Evolutionary conservation across 2,888 invertebrate genomes (phyloP).

Genomic region (Dinocampus coccinellae): DNA sequence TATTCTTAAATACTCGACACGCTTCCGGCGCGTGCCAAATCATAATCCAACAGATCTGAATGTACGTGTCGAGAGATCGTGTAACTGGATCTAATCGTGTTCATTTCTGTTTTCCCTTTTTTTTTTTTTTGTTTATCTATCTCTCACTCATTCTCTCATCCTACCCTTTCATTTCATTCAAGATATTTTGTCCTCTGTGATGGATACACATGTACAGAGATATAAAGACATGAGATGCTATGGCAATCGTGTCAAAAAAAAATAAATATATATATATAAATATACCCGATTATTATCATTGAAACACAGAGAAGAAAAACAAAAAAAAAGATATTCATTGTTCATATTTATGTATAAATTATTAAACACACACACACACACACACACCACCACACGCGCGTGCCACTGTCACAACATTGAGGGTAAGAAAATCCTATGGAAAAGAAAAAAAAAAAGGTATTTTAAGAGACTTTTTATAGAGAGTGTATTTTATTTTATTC

Average conservation of each 20-base stretch:
- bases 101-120: slow-evolving; percentile 8
- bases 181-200: neutral
- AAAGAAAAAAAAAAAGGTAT: neutral
- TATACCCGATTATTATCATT: slow-evolving; percentile 8
- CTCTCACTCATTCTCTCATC: neutral
- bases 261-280: too few species aligned
- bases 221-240: neutral
- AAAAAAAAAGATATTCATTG: neutral
- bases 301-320: neutral
- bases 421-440: neutral
- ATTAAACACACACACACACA: too few species aligned
- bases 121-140: neutral
- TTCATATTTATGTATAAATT: neutral
- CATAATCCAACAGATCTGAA: slow-evolving; percentile 38
- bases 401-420: neutral
- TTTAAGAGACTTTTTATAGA: slow-evolving; percentile 18
- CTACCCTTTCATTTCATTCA: neutral
- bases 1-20: slow-evolving; percentile 34
- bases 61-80: slow-evolving; percentile 36
- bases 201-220: neutral
- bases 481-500: slow-evolving; percentile 4
- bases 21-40: slow-evolving; percentile 46
- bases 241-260: slow-evolving; percentile 9
- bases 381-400: too few species aligned
- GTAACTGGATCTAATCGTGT: slow-evolving; percentile 44